phyloP scores from a whole-genome alignment of 2,113 vertebrate species.

The Tachysurus vachellii region DNA sequence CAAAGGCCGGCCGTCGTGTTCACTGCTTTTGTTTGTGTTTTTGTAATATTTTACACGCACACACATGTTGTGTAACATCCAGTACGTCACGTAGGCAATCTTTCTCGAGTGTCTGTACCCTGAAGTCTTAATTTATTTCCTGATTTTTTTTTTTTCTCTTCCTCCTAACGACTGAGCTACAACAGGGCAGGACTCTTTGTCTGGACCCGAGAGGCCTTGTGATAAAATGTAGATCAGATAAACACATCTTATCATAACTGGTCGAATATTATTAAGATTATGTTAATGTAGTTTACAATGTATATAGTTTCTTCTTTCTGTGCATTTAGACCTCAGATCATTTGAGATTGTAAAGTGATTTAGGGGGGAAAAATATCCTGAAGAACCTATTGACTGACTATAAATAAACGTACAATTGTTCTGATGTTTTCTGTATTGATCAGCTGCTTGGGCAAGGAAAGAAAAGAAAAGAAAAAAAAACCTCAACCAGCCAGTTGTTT shows the following conservation, averaged over 20 bases:
- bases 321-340: neutral
- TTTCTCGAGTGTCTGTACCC: neutral
- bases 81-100: too few relatives aligned
- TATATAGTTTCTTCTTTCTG: neutral
- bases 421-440: neutral
- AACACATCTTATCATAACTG: neutral
- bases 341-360: neutral
- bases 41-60: neutral
- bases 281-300: too few relatives aligned
- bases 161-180: neutral
- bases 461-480: neutral
- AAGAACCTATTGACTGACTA: neutral
- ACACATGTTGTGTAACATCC: neutral
- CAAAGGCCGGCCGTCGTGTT: neutral
- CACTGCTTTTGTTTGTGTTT: neutral
- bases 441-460: neutral
- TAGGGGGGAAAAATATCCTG: too few relatives aligned
- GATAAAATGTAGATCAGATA: neutral
- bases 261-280: neutral
- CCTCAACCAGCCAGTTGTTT: neutral
- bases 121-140: neutral
- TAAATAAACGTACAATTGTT: neutral
- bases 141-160: too few relatives aligned
- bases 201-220: neutral
- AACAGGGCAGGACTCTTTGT: constrained; percentile 49